phyloP scores from a whole-genome alignment of 1,140 invertebrate species.

The Phocides pigmalion region DNA sequence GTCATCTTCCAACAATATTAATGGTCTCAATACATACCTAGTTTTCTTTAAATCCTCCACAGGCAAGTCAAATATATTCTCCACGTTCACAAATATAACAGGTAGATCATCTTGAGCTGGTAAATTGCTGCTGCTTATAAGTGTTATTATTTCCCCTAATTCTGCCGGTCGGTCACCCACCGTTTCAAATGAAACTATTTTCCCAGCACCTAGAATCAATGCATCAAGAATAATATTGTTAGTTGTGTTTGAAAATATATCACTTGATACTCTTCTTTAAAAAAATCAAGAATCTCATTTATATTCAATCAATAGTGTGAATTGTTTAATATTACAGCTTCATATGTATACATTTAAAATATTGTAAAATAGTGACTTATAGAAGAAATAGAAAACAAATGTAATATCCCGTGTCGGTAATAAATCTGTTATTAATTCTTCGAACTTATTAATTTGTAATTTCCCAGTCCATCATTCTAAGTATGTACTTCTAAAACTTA shows the following conservation, averaged over 20 bases:
- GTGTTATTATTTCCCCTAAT: constrained; percentile 55
- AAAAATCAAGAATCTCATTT: too few relatives aligned
- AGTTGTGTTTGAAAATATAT: too few relatives aligned
- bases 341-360: too few relatives aligned
- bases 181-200: constrained; percentile 54
- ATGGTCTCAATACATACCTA: too few relatives aligned
- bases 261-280: too few relatives aligned
- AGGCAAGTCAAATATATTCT: constrained; percentile 55
- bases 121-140: constrained; percentile 63
- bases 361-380: too few relatives aligned
- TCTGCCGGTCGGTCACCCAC: constrained; percentile 50
- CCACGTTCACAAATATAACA: constrained; percentile 67
- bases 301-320: too few relatives aligned
- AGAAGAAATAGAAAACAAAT: not conserved
- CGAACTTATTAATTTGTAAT: constrained; percentile 1
- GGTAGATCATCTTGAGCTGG: constrained; percentile 66
- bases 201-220: constrained; percentile 53
- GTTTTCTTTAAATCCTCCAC: constrained; percentile 49
- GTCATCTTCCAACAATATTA: too few relatives aligned
- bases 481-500: constrained; percentile 27
- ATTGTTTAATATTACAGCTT: too few relatives aligned
- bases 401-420: not conserved
- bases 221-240: not conserved
- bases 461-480: constrained; percentile 12
- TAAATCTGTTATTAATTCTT: not conserved